Percentiles rank a stretch among this genome's conserved stretches.
Conservation (phyloP, 2,113 vertebrate species). For the Tangachromis dhanisi region DNA sequence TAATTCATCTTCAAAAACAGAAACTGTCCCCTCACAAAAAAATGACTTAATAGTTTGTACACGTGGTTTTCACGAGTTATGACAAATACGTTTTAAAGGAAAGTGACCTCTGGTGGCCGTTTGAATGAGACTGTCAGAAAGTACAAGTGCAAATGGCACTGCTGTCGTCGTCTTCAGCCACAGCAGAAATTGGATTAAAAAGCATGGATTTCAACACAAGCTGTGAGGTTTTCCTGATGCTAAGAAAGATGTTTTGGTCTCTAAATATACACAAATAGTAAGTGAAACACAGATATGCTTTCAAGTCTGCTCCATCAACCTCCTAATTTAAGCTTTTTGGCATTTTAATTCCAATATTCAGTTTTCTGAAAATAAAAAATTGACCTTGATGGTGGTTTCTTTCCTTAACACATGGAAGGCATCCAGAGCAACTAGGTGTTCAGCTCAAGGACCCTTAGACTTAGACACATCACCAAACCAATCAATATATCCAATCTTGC, state of each 20-base stretch:
- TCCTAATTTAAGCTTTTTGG: not conserved
- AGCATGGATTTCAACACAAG: not conserved
- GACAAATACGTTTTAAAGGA: not conserved
- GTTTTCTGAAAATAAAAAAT: not conserved
- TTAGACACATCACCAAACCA: not conserved
- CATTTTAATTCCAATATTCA: not conserved
- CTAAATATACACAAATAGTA: not conserved
- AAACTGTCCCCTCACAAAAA: not conserved
- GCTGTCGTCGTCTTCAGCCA: not conserved
- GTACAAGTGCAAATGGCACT: not conserved
- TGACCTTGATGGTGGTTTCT: not conserved
- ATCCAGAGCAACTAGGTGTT: not conserved
- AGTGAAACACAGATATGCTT: not conserved
- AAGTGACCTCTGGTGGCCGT: not conserved
- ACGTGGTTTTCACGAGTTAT: rapidly evolving
- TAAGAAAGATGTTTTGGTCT: not conserved
- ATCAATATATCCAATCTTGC: not conserved
- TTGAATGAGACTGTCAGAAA: not conserved
- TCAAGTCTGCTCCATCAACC: not conserved
- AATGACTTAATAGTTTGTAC: rapidly evolving
- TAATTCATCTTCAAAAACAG: not conserved
- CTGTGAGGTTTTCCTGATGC: not conserved
- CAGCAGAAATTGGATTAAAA: not conserved
- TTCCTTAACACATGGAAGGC: not conserved
- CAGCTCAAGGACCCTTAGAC: not conserved